Evolutionary conservation across 64 coral and sea anemone species (phyloP), one percentile per base, ranked within the genome.

Genomic region (Montipora sp.): DNA sequence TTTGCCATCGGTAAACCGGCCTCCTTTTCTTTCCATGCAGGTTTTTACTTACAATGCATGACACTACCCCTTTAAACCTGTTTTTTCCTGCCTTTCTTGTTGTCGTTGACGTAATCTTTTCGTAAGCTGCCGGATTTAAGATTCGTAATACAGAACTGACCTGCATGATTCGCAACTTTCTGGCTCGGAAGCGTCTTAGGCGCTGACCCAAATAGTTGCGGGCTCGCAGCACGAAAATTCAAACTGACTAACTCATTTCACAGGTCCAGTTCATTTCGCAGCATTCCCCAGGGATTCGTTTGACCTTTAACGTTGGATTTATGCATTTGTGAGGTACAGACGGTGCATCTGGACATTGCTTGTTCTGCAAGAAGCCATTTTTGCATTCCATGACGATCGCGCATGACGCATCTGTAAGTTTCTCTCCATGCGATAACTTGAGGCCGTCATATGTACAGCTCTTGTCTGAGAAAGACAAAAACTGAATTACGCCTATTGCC

Each of bases 241-340:
- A 0, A 57, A 8, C 53, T n/a, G 13, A 3, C 50, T 88, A 92
- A 57, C 74, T 87, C 8, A 87, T 93, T 55, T 93, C 91, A 86
- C 95, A 97, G 79, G 82, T 22, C 95, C 95, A 97, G 2, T 75
- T 90, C 95, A 91, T 97, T 23, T 70, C 57, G 75, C 95, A 97
- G 66, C 95, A 97, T 77, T 94, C 90, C 0, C 92, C 95, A 10
- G 76, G 89, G n/a, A 91, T 71, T 74, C 95, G 74, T 61, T 97
- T 75, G 23, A 97, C 93, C 36, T 94, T 94, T 4, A 97, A 83
- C 43, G 67, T 68, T 43, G 95, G 95, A 73, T 97, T 97, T 27
- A 97, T 90, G 27, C 95, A 97, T 1, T 61, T 84, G 55, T 48
- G 82, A 27, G 95, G 95, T 4, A 97, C 75, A 51, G 88, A 68